Evolutionary conservation across 2,888 invertebrate genomes (phyloP).

Genomic region (Oscheius sp.): DNA sequence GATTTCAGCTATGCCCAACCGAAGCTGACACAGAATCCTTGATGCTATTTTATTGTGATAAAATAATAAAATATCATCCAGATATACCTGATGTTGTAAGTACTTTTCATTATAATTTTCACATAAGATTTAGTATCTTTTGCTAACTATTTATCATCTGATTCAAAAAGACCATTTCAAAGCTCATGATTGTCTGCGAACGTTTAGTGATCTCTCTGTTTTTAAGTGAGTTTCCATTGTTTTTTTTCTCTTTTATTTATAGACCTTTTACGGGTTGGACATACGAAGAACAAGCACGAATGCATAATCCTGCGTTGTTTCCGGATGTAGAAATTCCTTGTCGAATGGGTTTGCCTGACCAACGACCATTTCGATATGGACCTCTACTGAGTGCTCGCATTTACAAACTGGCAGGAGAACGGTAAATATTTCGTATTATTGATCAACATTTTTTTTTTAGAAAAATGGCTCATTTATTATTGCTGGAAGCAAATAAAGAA

Average conservation of each 20-base stretch:
- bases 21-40: neutral
- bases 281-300: too few species aligned
- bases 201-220: constrained; percentile 41
- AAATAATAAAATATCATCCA: constrained; percentile 16
- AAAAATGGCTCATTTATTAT: constrained; percentile 11
- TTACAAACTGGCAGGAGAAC: constrained; percentile 37
- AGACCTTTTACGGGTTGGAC: constrained; percentile 31
- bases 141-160: constrained; percentile 31
- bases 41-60: constrained; percentile 23
- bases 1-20: constrained; percentile 31
- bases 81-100: constrained; percentile 34
- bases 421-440: too few species aligned
- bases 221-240: constrained; percentile 26
- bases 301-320: too few species aligned
- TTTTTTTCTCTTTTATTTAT: neutral
- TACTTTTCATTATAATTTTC: neutral
- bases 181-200: constrained; percentile 34
- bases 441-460: constrained; percentile 22
- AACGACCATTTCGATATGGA: constrained; percentile 36
- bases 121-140: constrained; percentile 27
- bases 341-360: constrained; percentile 23
- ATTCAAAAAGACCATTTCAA: constrained; percentile 21
- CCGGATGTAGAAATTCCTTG: too few species aligned
- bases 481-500: constrained; percentile 37
- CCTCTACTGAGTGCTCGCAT: constrained; percentile 42